Percentiles rank a stretch among this genome's conserved stretches.
Evolutionary conservation across 2,113 vertebrate genomes (phyloP).

Genomic region (Planiliza haematocheilus): DNA sequence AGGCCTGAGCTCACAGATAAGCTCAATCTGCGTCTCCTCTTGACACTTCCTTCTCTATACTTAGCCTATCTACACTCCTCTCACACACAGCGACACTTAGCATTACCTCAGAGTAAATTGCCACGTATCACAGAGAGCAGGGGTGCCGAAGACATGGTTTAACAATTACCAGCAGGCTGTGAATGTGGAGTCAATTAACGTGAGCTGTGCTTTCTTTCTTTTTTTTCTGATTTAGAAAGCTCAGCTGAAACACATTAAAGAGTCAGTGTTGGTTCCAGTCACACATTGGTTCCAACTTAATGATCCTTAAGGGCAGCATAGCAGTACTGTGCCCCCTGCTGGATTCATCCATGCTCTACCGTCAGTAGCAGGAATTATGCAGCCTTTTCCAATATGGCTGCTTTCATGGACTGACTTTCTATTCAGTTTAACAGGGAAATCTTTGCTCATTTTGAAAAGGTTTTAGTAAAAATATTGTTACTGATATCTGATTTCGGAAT

Average conservation of each 20-base stretch:
- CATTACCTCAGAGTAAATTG: conserved; percentile 71
- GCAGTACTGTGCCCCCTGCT: too few relatives aligned
- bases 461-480: too few relatives aligned
- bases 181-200: conserved; percentile 50
- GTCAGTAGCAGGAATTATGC: too few relatives aligned
- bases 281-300: neutral
- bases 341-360: too few relatives aligned
- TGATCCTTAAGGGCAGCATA: neutral
- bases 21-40: conserved; percentile 72
- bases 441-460: too few relatives aligned
- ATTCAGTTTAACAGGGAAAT: too few relatives aligned
- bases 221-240: conserved; percentile 11
- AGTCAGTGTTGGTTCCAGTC: conserved; percentile 5
- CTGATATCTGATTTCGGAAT: too few relatives aligned
- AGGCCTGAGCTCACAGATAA: conserved; percentile 83
- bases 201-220: neutral
- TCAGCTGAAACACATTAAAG: conserved; percentile 15
- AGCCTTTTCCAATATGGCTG: too few relatives aligned
- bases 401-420: too few relatives aligned
- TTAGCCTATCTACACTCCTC: conserved; percentile 49
- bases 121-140: conserved; percentile 55
- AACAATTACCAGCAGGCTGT: conserved; percentile 53
- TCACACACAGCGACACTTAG: conserved; percentile 51
- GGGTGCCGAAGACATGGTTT: conserved; percentile 39
- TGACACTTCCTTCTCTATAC: conserved; percentile 68